These are phyloP conservation scores for Euthynnus affinis DNA, from an alignment of 2,797 vertebrate species.

Conservation along the genomic window DNA sequence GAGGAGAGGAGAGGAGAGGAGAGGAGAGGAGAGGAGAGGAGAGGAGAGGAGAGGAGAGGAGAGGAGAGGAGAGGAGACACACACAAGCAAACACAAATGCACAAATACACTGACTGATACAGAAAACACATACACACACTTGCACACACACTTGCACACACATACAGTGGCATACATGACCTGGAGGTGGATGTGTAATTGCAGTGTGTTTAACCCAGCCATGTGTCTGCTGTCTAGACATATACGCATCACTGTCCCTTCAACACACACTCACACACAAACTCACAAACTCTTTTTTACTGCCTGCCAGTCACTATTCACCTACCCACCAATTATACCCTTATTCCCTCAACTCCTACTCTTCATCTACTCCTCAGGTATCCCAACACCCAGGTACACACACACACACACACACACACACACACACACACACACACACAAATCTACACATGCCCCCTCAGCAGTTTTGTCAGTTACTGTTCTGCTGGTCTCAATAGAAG, in stretches of 20 bases:
- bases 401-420: constrained; percentile 30
- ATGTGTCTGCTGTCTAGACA: constrained; percentile 83
- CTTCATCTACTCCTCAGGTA: constrained; percentile 53
- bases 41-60: background rate
- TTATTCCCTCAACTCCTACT: constrained; percentile 54
- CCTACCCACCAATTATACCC: constrained; percentile 59
- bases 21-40: constrained; percentile 15
- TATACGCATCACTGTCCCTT: constrained; percentile 76
- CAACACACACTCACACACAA: constrained; percentile 29
- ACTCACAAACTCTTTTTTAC: constrained; percentile 24
- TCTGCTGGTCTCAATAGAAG: constrained; percentile 30
- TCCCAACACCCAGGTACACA: constrained; percentile 14
- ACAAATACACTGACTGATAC: constrained; percentile 13
- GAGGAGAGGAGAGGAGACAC: background rate
- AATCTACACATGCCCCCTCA: background rate
- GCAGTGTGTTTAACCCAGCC: constrained; percentile 83
- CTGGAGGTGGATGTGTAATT: constrained; percentile 83
- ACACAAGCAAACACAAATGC: constrained; percentile 19
- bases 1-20: no score
- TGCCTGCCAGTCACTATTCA: constrained; percentile 58
- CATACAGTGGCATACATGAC: constrained; percentile 71
- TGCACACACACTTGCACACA: constrained; percentile 53
- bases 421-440: constrained; percentile 33
- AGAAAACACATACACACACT: constrained; percentile 30
- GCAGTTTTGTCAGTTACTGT: constrained; percentile 12